A percentile compares a stretch with the other conserved stretches of the same genome.
These are phyloP conservation scores for Machimus rusticus DNA, from an alignment of 2,888 invertebrate genomes.

Conservation along the genomic window DNA sequence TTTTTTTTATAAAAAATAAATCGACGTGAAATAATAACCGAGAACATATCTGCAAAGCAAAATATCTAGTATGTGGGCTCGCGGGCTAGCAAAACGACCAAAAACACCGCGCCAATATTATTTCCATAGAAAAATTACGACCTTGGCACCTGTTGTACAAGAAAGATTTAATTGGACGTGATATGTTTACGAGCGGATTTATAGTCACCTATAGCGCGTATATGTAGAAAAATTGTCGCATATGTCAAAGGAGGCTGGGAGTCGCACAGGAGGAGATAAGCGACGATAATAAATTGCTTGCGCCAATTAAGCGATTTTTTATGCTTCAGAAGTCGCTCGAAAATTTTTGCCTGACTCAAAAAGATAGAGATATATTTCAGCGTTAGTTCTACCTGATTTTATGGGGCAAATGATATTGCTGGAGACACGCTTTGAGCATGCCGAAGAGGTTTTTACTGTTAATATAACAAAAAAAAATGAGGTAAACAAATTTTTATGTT, in stretches of 20 bases:
- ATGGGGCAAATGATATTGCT: neutral
- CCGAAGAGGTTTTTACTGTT: neutral
- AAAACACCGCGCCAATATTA: neutral
- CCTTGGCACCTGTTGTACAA: neutral
- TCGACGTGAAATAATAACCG: neutral
- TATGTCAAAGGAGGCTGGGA: neutral
- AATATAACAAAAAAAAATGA: neutral
- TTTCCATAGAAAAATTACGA: neutral
- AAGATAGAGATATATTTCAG: neutral
- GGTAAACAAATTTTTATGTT: neutral
- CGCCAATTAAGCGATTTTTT: neutral
- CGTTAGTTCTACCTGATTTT: neutral
- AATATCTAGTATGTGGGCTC: neutral
- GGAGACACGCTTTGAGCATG: neutral
- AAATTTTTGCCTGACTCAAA: neutral
- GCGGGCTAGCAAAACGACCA: neutral
- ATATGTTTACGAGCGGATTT: conserved; percentile 12
- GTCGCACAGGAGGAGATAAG: neutral
- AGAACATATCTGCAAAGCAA: neutral
- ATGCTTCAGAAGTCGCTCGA: neutral
- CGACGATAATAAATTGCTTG: neutral
- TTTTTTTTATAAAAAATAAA: neutral
- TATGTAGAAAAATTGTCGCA: neutral
- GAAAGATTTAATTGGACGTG: conserved; percentile 8
- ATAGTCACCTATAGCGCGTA: neutral